phyloP scores from a whole-genome alignment of 2,888 invertebrate species.

The Bellardia pandia region DNA sequence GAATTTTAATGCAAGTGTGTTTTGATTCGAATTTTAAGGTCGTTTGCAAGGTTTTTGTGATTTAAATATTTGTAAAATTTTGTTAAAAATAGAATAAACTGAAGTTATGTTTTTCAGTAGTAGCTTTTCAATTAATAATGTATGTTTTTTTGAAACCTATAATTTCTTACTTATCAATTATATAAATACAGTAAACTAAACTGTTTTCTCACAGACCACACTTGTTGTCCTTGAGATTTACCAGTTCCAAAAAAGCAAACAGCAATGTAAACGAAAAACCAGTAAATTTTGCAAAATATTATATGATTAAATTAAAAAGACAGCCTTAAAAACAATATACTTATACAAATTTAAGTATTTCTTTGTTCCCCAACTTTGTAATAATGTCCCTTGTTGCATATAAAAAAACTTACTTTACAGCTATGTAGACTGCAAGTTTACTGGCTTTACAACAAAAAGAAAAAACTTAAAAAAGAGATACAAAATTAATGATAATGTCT shows the following conservation, averaged over 20 bases:
- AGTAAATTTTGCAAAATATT: conserved; percentile 24
- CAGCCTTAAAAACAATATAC: conserved; percentile 26
- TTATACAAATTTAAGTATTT: conserved; percentile 3
- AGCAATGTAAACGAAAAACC: conserved; percentile 21
- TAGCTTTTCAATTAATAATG: too few species aligned
- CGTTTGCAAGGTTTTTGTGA: conserved; percentile 20
- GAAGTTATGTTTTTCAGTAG: too few species aligned
- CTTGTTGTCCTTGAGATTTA: conserved; percentile 57
- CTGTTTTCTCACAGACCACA: background rate
- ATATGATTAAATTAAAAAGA: background rate
- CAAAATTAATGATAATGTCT: conserved; percentile 55
- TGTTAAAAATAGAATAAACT: too few species aligned
- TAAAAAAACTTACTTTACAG: conserved; percentile 49
- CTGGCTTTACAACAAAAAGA: background rate
- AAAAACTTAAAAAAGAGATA: conserved; percentile 39
- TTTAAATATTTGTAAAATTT: background rate
- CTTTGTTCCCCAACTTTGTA: conserved; percentile 52
- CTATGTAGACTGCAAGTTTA: conserved; percentile 30
- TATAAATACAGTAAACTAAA: too few species aligned
- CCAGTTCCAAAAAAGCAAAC: too few species aligned
- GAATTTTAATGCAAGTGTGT: background rate
- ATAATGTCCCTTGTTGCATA: conserved; percentile 60
- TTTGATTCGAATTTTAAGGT: conserved; percentile 20
- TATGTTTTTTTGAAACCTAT: too few species aligned
- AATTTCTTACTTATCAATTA: too few species aligned